These are phyloP conservation scores for Bettongia penicillata DNA, from an alignment of 2,113 vertebrate species.

Conservation along the genomic window DNA sequence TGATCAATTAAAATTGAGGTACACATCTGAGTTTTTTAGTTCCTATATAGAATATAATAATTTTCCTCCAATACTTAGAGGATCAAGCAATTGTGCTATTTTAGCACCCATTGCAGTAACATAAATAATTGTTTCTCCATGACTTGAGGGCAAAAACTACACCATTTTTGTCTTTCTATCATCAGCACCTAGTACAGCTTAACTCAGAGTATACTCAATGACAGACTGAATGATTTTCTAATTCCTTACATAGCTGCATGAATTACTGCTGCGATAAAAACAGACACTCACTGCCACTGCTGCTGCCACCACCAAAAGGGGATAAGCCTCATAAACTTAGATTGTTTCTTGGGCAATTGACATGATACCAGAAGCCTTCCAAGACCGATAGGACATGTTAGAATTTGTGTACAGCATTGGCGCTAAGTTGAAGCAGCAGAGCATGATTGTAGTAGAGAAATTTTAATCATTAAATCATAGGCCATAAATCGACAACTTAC, in stretches of 20 bases:
- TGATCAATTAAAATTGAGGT: not conserved
- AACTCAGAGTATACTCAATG: not conserved
- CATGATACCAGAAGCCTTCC: not conserved
- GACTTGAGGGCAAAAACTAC: not conserved
- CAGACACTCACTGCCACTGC: not conserved
- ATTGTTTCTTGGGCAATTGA: not conserved
- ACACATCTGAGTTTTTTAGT: not conserved
- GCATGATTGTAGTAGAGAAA: not conserved
- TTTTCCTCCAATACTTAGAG: not conserved
- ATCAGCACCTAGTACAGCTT: not conserved
- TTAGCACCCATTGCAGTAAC: not conserved
- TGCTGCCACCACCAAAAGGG: not conserved
- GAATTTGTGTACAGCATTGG: not conserved
- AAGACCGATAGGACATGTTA: not conserved
- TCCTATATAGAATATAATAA: not conserved
- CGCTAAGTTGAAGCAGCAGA: not conserved
- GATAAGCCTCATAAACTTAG: not conserved
- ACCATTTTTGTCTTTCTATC: not conserved
- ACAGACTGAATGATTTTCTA: not conserved
- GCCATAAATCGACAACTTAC: not conserved
- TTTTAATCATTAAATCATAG: constrained; percentile 26
- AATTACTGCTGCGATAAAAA: not conserved
- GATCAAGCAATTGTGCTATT: not conserved
- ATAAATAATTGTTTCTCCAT: not conserved
- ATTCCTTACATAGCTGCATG: not conserved